Percentiles rank a stretch among this genome's conserved stretches.
Evolutionary conservation across 2,888 invertebrate species (phyloP).

Genomic region (Hybos culiciformis): DNA sequence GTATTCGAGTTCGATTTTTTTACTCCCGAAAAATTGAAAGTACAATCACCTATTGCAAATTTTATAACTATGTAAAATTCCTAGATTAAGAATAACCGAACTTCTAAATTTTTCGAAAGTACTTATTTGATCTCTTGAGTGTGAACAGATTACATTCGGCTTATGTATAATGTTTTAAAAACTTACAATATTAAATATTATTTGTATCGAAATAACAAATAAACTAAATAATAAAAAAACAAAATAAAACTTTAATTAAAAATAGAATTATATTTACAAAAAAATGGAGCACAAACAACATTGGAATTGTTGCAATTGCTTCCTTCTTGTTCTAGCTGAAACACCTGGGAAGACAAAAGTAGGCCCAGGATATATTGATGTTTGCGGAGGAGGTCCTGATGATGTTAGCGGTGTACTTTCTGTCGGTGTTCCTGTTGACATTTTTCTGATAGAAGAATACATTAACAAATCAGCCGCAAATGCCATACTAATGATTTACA

Average conservation of each 20-base stretch:
- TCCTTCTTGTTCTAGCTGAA: slow-evolving; percentile 34
- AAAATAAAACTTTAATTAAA: slow-evolving; percentile 1
- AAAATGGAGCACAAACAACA: slow-evolving; percentile 55
- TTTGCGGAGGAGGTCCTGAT: slow-evolving; percentile 27
- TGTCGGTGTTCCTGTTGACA: slow-evolving; percentile 12
- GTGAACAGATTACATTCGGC: slow-evolving; percentile 20
- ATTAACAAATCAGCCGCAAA: not conserved
- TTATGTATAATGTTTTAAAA: slow-evolving; percentile 23
- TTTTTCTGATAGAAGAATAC: not conserved
- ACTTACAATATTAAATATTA: too few relatives aligned
- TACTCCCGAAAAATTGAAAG: too few relatives aligned
- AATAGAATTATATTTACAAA: slow-evolving; percentile 44
- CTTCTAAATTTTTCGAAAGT: too few relatives aligned
- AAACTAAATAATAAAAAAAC: not conserved
- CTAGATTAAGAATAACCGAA: too few relatives aligned
- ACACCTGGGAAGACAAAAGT: slow-evolving; percentile 39
- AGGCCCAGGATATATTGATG: slow-evolving; percentile 26
- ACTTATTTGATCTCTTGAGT: too few relatives aligned
- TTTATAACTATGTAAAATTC: too few relatives aligned
- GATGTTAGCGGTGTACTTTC: slow-evolving; percentile 40
- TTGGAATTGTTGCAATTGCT: slow-evolving; percentile 45
- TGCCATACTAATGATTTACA: too few relatives aligned
- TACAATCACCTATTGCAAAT: too few relatives aligned
- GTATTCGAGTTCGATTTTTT: too few relatives aligned
- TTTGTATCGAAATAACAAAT: too few relatives aligned